Conservation (phyloP, 2,888 invertebrate genomes). For the Protophormia terraenovae region DNA sequence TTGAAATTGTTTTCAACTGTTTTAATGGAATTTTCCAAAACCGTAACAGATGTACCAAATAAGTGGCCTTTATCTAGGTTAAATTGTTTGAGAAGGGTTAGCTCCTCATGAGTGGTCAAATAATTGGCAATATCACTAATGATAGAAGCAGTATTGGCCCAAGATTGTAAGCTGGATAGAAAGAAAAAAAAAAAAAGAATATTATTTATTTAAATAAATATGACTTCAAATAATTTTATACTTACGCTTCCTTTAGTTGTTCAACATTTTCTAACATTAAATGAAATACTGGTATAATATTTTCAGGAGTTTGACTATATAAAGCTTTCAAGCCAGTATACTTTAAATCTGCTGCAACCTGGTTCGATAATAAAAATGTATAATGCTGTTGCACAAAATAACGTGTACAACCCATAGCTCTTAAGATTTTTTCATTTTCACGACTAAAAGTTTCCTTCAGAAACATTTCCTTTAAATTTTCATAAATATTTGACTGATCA, state of each 20-base stretch:
- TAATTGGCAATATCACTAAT: constrained; percentile 72
- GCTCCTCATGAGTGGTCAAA: constrained; percentile 73
- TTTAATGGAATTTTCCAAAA: constrained; percentile 70
- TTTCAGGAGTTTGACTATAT: constrained; percentile 82
- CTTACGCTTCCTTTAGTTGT: constrained; percentile 73
- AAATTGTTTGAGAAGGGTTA: constrained; percentile 69
- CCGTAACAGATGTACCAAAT: constrained; percentile 70
- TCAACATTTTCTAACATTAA: constrained; percentile 69
- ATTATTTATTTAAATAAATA: not conserved
- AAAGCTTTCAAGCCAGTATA: constrained; percentile 79
- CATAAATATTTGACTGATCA: constrained; percentile 83
- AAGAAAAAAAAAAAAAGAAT: not conserved
- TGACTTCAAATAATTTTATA: not conserved
- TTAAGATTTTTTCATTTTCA: constrained; percentile 86
- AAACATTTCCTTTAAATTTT: constrained; percentile 84
- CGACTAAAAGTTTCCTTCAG: constrained; percentile 82
- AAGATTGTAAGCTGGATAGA: constrained; percentile 72
- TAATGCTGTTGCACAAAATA: constrained; percentile 82
- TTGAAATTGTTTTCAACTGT: constrained; percentile 73
- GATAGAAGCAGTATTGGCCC: constrained; percentile 71
- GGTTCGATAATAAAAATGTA: constrained; percentile 80
- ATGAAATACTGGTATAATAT: constrained; percentile 72
- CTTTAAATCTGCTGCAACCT: constrained; percentile 70
- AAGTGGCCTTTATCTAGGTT: constrained; percentile 59
- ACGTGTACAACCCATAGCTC: constrained; percentile 86